Evolutionary conservation across 2,113 vertebrate species (phyloP).

Genomic region (Upupa epops): DNA sequence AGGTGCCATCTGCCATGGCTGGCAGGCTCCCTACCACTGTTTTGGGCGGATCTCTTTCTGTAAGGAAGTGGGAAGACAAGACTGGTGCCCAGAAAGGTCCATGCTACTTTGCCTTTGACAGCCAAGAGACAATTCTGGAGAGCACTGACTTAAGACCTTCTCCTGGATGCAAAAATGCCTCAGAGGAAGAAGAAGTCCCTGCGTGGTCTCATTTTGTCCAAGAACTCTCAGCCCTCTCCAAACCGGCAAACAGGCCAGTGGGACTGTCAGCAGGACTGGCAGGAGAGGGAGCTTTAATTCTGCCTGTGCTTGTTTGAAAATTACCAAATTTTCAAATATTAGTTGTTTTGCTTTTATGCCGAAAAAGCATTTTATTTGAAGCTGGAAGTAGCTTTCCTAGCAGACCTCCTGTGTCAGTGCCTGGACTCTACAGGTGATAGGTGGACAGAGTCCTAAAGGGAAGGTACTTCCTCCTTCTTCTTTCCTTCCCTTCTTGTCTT

Average conservation of each 20-base stretch:
- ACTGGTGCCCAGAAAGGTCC: background rate
- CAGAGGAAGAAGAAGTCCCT: background rate
- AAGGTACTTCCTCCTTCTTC: no score
- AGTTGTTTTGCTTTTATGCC: no score
- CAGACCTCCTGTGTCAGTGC: no score
- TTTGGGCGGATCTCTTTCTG: background rate
- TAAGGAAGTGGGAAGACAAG: background rate
- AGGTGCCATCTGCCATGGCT: slow-evolving; percentile 42
- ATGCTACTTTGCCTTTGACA: background rate
- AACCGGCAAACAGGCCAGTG: background rate
- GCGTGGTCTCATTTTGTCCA: background rate
- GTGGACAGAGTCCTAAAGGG: no score
- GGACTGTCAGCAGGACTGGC: background rate
- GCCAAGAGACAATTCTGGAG: background rate
- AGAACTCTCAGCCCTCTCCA: background rate
- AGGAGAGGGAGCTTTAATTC: background rate
- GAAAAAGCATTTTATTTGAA: no score
- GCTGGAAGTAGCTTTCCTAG: no score
- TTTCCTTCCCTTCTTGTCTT: no score
- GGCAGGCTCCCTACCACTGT: background rate
- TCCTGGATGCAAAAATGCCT: background rate
- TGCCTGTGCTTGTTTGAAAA: no score
- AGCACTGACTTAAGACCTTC: accelerated
- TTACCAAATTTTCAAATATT: no score
- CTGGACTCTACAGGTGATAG: no score